phyloP scores from a whole-genome alignment of 1,140 invertebrate genomes.

The Hydropsyche tenuis region DNA sequence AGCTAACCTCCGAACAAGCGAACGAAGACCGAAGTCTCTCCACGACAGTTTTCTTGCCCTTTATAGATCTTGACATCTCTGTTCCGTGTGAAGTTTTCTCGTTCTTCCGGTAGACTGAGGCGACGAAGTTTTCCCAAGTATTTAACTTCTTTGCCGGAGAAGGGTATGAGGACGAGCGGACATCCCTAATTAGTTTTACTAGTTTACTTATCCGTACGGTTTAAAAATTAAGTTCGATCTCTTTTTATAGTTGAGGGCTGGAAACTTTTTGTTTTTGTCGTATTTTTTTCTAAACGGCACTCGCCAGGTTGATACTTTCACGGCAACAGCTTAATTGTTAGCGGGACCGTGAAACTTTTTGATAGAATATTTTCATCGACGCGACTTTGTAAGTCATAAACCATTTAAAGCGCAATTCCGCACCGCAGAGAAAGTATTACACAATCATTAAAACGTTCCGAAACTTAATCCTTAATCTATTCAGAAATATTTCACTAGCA shows the following conservation, averaged over 20 bases:
- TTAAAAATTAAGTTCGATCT: slow-evolving; percentile 46
- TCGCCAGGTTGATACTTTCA: neutral
- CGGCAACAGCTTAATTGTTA: neutral
- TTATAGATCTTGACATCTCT: slow-evolving; percentile 39
- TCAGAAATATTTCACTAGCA: no score
- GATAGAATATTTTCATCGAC: slow-evolving; percentile 7
- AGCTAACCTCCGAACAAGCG: no score
- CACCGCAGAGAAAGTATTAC: no score
- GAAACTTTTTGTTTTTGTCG: slow-evolving; percentile 7
- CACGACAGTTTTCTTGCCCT: slow-evolving; percentile 34
- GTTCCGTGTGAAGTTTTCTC: slow-evolving; percentile 35
- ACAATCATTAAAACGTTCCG: no score
- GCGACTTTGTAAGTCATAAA: neutral
- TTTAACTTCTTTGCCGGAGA: slow-evolving; percentile 38
- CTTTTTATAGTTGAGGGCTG: neutral
- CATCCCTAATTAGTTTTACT: slow-evolving; percentile 45
- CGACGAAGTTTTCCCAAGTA: slow-evolving; percentile 32
- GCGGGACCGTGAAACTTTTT: neutral
- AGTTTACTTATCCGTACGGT: slow-evolving; percentile 43
- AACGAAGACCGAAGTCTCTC: slow-evolving; percentile 15
- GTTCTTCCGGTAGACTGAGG: slow-evolving; percentile 11
- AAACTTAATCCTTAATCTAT: no score
- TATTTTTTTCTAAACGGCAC: neutral
- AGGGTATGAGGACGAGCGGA: slow-evolving; percentile 33
- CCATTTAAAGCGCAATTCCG: no score